A percentile compares a stretch with the other conserved stretches of the same genome.
Evolutionary conservation across 2,888 invertebrate species (phyloP).

Genomic region (Luperina nickerlii): DNA sequence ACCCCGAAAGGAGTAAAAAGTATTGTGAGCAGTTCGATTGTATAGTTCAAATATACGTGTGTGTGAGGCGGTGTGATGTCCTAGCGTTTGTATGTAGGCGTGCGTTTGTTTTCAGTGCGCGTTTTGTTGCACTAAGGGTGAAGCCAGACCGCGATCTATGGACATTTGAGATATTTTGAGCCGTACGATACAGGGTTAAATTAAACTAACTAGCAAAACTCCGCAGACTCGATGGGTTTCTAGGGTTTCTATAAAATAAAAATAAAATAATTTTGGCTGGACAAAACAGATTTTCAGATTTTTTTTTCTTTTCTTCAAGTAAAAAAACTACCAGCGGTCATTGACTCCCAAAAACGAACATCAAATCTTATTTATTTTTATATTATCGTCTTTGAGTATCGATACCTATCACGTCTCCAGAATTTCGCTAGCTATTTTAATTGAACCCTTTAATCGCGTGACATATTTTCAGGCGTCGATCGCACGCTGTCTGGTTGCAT

Average conservation of each 20-base stretch:
- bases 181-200: not conserved
- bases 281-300: not conserved
- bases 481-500: slow-evolving; percentile 1
- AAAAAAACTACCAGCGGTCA: not conserved
- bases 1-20: slow-evolving; percentile 85
- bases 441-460: not conserved
- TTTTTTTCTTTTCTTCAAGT: not conserved
- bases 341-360: too few relatives aligned
- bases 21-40: slow-evolving; percentile 45
- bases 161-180: not conserved
- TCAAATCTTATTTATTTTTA: too few relatives aligned
- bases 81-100: slow-evolving; percentile 55
- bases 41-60: slow-evolving; percentile 50
- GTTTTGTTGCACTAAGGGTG: slow-evolving; percentile 26
- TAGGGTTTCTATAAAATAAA: not conserved
- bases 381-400: not conserved
- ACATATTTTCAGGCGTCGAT: not conserved
- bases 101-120: slow-evolving; percentile 33
- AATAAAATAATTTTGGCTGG: not conserved
- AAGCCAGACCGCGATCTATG: not conserved
- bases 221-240: not conserved
- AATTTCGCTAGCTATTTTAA: not conserved
- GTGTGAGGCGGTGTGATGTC: slow-evolving; percentile 39
- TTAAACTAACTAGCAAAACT: not conserved
- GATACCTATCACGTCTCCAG: not conserved